These are phyloP conservation scores for Chymomyza procnemis DNA, from an alignment of 2,888 invertebrate species.

Conservation along the genomic window DNA sequence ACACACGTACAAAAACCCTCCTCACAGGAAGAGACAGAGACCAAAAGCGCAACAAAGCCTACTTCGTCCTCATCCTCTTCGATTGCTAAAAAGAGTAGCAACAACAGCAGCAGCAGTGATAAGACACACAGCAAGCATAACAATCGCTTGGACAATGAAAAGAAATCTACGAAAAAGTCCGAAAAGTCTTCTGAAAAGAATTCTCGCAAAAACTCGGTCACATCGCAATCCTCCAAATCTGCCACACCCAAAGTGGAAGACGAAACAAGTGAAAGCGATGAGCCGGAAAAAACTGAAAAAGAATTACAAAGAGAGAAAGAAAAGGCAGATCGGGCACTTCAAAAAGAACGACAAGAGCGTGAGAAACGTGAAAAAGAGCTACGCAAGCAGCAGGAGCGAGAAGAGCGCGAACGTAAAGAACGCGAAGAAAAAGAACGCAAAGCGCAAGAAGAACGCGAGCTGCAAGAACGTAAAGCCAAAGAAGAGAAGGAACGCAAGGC, in stretches of 20 bases:
- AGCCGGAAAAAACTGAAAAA: constrained; percentile 48
- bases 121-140: constrained; percentile 69
- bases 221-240: constrained; percentile 56
- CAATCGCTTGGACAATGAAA: constrained; percentile 70
- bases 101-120: constrained; percentile 13
- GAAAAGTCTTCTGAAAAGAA: constrained; percentile 25
- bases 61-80: constrained; percentile 29
- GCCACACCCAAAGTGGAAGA: constrained; percentile 60
- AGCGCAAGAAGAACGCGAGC: constrained; percentile 72
- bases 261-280: constrained; percentile 64
- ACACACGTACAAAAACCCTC: constrained; percentile 54
- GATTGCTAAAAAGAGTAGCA: not conserved
- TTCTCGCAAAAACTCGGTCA: constrained; percentile 62
- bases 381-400: constrained; percentile 58
- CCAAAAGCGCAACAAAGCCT: constrained; percentile 35
- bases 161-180: constrained; percentile 60
- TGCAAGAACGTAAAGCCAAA: constrained; percentile 41
- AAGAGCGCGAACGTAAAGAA: constrained; percentile 62
- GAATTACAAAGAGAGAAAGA: constrained; percentile 45
- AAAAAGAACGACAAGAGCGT: constrained; percentile 49
- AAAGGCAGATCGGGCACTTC: constrained; percentile 30
- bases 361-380: constrained; percentile 55
- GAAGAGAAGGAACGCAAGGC: constrained; percentile 72
- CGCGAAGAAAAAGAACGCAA: constrained; percentile 67
- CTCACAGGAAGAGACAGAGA: constrained; percentile 40